Percentiles rank a stretch among this genome's conserved stretches.
Conservation (phyloP, 1,140 invertebrate genomes). For the Trypoxylus dichotomus region DNA sequence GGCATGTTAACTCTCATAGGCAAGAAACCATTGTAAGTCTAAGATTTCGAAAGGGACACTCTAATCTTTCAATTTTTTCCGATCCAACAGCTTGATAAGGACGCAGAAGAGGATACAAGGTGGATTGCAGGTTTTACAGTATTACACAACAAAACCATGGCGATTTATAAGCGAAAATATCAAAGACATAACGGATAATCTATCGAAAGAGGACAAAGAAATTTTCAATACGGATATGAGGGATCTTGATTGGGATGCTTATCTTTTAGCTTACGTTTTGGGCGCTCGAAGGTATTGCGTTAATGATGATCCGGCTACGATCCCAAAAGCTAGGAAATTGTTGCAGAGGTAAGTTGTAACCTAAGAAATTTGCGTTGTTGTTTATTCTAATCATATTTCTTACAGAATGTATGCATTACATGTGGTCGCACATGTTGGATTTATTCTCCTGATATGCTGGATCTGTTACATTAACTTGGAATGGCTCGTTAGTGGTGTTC, state of each 20-base stretch:
- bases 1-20: conserved; percentile 66
- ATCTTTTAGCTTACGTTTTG: conserved; percentile 71
- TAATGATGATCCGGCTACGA: conserved; percentile 74
- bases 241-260: conserved; percentile 68
- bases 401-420: conserved; percentile 62
- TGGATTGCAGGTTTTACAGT: conserved; percentile 72
- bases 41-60: not conserved
- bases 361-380: not conserved
- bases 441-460: not conserved
- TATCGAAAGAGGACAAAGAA: conserved; percentile 64
- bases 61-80: conserved; percentile 31
- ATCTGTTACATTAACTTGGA: not conserved
- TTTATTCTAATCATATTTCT: conserved; percentile 35
- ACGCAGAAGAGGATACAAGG: conserved; percentile 66
- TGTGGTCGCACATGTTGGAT: conserved; percentile 43
- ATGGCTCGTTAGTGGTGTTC: not conserved
- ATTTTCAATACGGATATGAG: conserved; percentile 62
- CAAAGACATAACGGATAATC: conserved; percentile 59
- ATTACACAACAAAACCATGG: conserved; percentile 87
- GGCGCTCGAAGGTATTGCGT: conserved; percentile 73
- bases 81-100: conserved; percentile 61
- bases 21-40: conserved; percentile 75
- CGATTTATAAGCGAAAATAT: conserved; percentile 76
- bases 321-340: conserved; percentile 68
- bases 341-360: conserved; percentile 53